Evolutionary conservation across 1,140 invertebrate genomes (phyloP), one percentile per base, ranked within the genome.

Genomic region (Andrena cerasifolii): DNA sequence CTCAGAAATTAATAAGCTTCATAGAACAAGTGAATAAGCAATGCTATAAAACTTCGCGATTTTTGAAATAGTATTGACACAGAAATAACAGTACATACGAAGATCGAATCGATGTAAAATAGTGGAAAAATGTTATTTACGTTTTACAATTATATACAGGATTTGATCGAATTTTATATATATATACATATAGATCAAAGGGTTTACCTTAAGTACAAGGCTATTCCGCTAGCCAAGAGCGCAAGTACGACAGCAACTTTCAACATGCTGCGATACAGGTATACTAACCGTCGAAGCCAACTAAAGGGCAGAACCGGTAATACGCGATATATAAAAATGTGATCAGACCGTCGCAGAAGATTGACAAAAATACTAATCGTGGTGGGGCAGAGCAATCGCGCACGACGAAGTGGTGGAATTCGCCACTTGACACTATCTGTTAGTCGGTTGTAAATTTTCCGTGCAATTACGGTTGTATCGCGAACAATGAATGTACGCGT

Each of bases 161-260:
- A n/a, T n/a, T n/a, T n/a, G n/a, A n/a, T n/a, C n/a, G n/a, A n/a
- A n/a, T n/a, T n/a, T n/a, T n/a, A n/a, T n/a, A n/a, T n/a, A n/a
- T n/a, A n/a, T n/a, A n/a, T n/a, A n/a, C n/a, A 54, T 31, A 18
- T 16, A 31, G 36, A 21, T 53, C 0, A 2, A 31, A 14, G 0
- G n/a, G 80, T 54, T 83, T 59, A 88, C 86, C 67, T 73, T 3
- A 78, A 45, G 8, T 72, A 66, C 0, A 78, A 0, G 21, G 67
- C 16, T 53, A 83, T 18, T 21, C 78, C 86, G 6, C 45, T n/a
- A 7, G 68, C 10, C 3, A 77, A 2, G 26, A 86, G 5, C 3
- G 63, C 56, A 8, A 86, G 28, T 0, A 86, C 28, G 12, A 40
- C 54, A 18, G 80, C 66, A 0, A 59, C 36, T 59, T 86, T 87